A percentile compares a stretch with the other conserved stretches of the same genome.
Conservation (phyloP, 2,888 invertebrate species). For the Hypolimnas misippus region DNA sequence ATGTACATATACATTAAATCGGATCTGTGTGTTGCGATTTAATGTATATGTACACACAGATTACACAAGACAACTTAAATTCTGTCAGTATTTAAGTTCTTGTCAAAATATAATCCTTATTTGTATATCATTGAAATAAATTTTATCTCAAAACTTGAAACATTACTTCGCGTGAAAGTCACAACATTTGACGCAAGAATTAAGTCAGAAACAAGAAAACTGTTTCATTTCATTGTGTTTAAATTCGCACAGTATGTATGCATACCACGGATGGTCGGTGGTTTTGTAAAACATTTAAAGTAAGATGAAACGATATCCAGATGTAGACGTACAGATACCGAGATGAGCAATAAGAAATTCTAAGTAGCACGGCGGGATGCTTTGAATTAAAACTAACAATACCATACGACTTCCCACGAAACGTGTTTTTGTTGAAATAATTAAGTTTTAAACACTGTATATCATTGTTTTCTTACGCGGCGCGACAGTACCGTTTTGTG, state of each 20-base stretch:
- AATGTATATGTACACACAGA: no score
- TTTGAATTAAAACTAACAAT: slow-evolving; percentile 41
- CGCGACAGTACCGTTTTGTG: slow-evolving; percentile 11
- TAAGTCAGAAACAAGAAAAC: slow-evolving; percentile 30
- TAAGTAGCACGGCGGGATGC: slow-evolving; percentile 39
- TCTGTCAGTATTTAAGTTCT: neutral
- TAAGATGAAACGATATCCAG: slow-evolving; percentile 39
- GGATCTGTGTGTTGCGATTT: no score
- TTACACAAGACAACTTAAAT: no score
- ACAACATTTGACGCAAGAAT: slow-evolving; percentile 15
- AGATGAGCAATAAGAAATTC: slow-evolving; percentile 42
- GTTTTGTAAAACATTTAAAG: slow-evolving; percentile 39
- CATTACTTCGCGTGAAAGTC: neutral
- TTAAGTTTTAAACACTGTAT: slow-evolving; percentile 36
- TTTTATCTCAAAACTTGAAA: neutral
- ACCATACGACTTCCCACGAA: slow-evolving; percentile 26
- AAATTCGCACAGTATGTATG: slow-evolving; percentile 49
- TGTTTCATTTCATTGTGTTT: slow-evolving; percentile 45
- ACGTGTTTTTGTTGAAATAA: slow-evolving; percentile 33
- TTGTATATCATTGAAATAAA: neutral
- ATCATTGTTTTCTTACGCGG: slow-evolving; percentile 30
- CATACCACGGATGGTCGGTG: slow-evolving; percentile 34
- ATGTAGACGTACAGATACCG: slow-evolving; percentile 41
- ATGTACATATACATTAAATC: no score
- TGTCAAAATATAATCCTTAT: slow-evolving; percentile 1